Evolutionary conservation across 2,888 invertebrate genomes (phyloP).

Genomic region (Eustalomyia histrio): DNA sequence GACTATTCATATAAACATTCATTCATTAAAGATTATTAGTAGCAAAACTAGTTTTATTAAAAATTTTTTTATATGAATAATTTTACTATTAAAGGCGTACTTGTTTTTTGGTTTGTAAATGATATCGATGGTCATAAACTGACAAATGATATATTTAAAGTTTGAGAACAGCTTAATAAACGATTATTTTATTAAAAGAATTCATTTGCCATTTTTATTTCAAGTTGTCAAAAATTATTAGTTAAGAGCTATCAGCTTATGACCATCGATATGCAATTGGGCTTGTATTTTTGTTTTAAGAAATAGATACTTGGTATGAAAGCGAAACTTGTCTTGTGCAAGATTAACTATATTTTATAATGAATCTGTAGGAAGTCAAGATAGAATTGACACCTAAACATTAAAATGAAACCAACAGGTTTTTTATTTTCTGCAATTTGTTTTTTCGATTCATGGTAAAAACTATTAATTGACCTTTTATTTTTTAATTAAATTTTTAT

Average conservation of each 20-base stretch:
- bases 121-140: not conserved
- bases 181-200: no score
- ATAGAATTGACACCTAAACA: slow-evolving; percentile 50
- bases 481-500: not conserved
- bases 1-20: slow-evolving; percentile 6
- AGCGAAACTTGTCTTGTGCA: slow-evolving; percentile 56
- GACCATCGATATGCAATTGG: not conserved
- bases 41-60: slow-evolving; percentile 47
- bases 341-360: slow-evolving; percentile 1
- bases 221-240: not conserved
- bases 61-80: not conserved
- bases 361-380: slow-evolving; percentile 43
- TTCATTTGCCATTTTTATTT: not conserved
- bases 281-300: slow-evolving; percentile 14
- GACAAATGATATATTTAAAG: no score
- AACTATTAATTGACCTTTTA: not conserved
- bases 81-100: slow-evolving; percentile 44
- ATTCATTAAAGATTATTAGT: slow-evolving; percentile 45
- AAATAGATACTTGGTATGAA: slow-evolving; percentile 15
- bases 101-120: slow-evolving; percentile 8
- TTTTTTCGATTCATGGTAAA: not conserved
- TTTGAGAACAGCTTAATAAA: no score
- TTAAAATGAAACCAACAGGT: slow-evolving; percentile 40
- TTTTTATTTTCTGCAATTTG: not conserved
- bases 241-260: no score